Evolutionary conservation across 2,113 vertebrate genomes (phyloP), one percentile per base, ranked within the genome.

Genomic region (Ammodytes marinus): DNA sequence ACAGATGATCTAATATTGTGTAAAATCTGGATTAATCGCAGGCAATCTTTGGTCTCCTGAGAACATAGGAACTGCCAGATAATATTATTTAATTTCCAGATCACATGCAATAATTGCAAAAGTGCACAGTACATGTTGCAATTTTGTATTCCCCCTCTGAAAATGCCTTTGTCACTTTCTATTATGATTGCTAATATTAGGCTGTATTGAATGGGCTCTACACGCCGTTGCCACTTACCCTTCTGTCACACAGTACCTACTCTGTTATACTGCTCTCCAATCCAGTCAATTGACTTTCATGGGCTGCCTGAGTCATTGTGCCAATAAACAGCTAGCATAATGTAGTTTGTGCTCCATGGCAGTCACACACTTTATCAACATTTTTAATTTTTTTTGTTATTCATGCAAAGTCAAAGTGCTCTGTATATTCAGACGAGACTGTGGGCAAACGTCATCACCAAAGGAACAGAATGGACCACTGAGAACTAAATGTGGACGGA

Each of bases 211-310:
- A 90, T 63, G 59, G 81, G 64, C 73, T 88, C 84, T 81, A 80
- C 86, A 75, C 7, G 81, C 82, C 84, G 55, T 89, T 77, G 69
- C 87, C 83, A 89, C 87, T 91, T 91, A 91, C 69, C 83, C 82
- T 82, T 86, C 83, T 91, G 89, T 91, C 86, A 91, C 82, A 82
- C 61, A 70, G 84, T 57, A 82, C 79, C 84, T 79, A 86, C 84
- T 87, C 59, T 80, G 61, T 80, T 85, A 79, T 88, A 79, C 82
- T 74, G 84, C 77, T 91, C 86, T 86, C 80, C 65, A 84, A 88
- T 86, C 79, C 82, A 86, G 61, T 86, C 86, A 88, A 89, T 89
- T 92, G 91, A 93, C 93, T 92, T 93, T 93, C 91, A 92, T 85
- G 84, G 84, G 79, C 73, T n/a, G 63, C 69, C 86, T 88, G 91